Evolutionary conservation across 2,113 vertebrate species (phyloP), one percentile per base, ranked within the genome.

Genomic region (Oreochromis tanganicae): DNA sequence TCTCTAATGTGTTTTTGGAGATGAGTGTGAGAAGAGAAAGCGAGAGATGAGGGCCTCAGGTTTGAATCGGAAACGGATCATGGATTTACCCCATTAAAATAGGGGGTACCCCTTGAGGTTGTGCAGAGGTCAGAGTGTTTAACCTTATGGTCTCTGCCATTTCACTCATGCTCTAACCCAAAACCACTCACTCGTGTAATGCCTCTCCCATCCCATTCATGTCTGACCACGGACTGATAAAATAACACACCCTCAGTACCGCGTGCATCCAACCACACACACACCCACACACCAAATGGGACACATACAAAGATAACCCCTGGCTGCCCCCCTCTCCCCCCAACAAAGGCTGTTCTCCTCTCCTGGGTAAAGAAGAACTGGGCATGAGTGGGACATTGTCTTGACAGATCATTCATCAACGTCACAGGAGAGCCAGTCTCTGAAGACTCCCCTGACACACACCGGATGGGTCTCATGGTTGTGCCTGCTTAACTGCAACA

Each of bases 331-430:
- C 14, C 5, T 21, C 5, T 43, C 21, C 8, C 3, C 59, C 81
- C 36, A 83, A 85, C 78, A 83, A 21, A 63, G 14, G 24, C 87
- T 82, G 71, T 81, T 57, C 63, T 38, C 50, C 73, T 93, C 94
- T 94, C 89, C 57, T 80, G 95, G 89, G 95, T 94, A 90, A 93
- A 93, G 89, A 83, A 81, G 91, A 89, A 88, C 85, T 80, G 90
- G 86, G 81, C 89, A 87, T 81, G 90, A 92, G 89, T 54, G 92
- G 93, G 94, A 90, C 91, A 81, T 84, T 9, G 82, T 85, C 89
- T 81, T 93, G 95, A 94, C 93, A 94, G 92, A 93, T 94, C 93
- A 96, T 97, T 96, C 93, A 96, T 97, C 96, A 97, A 93, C 59
- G 95, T 96, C 96, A 95, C 83, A 54, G 84, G 46, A 14, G 29